These are phyloP conservation scores for Sipha flava DNA, from an alignment of 1,140 invertebrate species.

Conservation along the genomic window DNA sequence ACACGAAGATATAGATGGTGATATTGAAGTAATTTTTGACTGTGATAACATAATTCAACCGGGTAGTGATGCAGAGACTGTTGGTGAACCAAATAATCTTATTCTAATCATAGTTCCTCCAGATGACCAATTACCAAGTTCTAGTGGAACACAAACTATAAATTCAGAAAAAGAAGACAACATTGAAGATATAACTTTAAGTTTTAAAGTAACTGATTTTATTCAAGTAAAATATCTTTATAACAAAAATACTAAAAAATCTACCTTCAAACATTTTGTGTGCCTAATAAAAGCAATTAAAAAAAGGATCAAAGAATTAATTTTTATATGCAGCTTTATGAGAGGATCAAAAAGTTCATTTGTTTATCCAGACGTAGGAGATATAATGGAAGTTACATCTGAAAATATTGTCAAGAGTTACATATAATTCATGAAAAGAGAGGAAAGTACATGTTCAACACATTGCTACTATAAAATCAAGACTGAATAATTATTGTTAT, in stretches of 20 bases:
- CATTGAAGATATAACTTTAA: neutral
- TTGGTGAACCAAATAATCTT: neutral
- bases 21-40: neutral
- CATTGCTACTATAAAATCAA: neutral
- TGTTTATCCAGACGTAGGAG: neutral
- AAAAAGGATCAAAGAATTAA: neutral
- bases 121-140: neutral
- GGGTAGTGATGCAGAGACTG: neutral
- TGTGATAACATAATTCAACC: neutral
- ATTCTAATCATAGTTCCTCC: neutral
- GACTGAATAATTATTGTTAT: too few relatives aligned
- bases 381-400: neutral
- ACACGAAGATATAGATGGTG: neutral
- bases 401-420: neutral
- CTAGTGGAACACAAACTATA: neutral
- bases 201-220: neutral
- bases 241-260: neutral
- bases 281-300: neutral
- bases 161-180: neutral
- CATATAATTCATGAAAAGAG: neutral
- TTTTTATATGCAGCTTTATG: neutral
- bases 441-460: neutral
- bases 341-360: neutral
- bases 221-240: neutral
- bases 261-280: neutral